Percentiles rank a stretch among this genome's conserved stretches.
phyloP scores from a whole-genome alignment of 2,113 vertebrate species.

The Tachysurus vachellii region DNA sequence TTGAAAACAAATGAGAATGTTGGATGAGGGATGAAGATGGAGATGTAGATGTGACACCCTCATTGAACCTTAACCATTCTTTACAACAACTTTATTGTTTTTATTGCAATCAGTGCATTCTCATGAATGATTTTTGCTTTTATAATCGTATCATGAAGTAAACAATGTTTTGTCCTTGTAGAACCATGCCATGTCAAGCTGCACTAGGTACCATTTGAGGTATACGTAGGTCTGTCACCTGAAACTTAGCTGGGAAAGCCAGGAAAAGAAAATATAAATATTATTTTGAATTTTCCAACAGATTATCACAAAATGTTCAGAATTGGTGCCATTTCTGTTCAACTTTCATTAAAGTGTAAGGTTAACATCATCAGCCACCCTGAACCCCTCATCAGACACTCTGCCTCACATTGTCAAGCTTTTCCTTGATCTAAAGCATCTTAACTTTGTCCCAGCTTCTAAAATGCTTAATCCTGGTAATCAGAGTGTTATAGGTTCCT shows the following conservation, averaged over 20 bases:
- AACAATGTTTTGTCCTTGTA: slow-evolving; percentile 62
- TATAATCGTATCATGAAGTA: no score
- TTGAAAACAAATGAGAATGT: neutral
- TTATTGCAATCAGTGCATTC: neutral
- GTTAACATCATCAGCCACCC: neutral
- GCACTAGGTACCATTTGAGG: slow-evolving; percentile 53
- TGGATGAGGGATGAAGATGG: neutral
- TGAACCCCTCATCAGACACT: neutral
- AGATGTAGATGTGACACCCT: neutral
- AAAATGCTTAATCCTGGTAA: neutral
- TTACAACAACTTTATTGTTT: no score
- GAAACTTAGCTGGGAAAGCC: neutral
- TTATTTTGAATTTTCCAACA: neutral
- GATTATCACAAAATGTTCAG: neutral
- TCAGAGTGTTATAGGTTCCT: neutral
- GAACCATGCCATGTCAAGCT: slow-evolving; percentile 45
- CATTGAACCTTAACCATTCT: neutral
- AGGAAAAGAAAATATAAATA: neutral
- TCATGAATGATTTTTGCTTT: neutral
- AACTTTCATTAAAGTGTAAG: neutral
- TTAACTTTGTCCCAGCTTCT: slow-evolving; percentile 1
- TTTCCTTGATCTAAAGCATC: neutral
- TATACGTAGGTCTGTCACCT: slow-evolving; percentile 29
- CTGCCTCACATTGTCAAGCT: neutral
- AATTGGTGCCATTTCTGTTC: neutral